Conservation (phyloP, 1,140 invertebrate genomes). For the Diuraphis noxia region DNA sequence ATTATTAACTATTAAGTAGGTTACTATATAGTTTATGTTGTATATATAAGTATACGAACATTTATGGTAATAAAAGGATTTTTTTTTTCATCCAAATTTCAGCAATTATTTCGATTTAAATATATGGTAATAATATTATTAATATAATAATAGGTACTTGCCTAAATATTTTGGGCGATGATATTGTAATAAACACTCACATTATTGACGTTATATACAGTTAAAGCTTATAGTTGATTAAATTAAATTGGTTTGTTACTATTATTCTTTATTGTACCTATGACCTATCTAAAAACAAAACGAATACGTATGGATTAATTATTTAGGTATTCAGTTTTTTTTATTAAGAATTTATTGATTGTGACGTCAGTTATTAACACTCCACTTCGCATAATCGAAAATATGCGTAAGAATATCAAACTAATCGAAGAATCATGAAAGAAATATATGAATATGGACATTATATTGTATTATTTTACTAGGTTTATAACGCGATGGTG, state of each 20-base stretch:
- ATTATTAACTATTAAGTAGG: too few species aligned
- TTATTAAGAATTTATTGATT: background rate
- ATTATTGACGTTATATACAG: too few species aligned
- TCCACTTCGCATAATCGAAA: background rate
- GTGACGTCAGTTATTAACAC: background rate
- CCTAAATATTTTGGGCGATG: too few species aligned
- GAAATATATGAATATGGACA: background rate
- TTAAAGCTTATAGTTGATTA: background rate
- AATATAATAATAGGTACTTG: too few species aligned
- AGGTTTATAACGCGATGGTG: background rate
- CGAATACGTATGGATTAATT: background rate
- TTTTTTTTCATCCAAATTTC: background rate
- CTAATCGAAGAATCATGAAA: background rate
- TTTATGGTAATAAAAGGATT: background rate
- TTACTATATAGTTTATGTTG: background rate
- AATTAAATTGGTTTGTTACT: background rate
- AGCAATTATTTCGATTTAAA: background rate
- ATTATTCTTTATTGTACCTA: background rate
- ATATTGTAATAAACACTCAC: too few species aligned
- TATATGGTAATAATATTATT: background rate
- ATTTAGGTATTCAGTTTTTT: background rate
- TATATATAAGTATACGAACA: background rate
- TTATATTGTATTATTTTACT: background rate
- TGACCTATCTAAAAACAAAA: background rate
- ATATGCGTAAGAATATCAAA: background rate